phyloP scores from a whole-genome alignment of 2,888 invertebrate genomes.

The Ormia ochracea region DNA sequence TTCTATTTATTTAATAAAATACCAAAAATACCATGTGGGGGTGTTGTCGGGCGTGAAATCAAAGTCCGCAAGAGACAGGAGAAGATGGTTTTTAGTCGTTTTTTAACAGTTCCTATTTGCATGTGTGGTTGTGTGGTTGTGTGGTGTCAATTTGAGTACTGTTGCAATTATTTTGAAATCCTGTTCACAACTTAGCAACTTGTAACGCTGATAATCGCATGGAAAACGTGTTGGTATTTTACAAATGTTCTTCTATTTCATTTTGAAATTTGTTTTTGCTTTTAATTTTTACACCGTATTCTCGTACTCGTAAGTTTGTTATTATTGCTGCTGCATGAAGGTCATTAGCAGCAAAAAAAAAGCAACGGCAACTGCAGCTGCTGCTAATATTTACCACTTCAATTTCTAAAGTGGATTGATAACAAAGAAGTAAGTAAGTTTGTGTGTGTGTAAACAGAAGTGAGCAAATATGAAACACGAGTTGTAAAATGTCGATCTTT shows the following conservation, averaged over 20 bases:
- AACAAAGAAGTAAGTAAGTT: neutral
- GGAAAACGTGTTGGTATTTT: neutral
- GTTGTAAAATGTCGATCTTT: no score
- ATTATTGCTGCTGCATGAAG: slow-evolving; percentile 54
- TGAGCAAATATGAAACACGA: neutral
- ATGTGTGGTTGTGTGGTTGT: neutral
- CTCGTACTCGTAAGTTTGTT: neutral
- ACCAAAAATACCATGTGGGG: no score
- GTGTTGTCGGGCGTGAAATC: no score
- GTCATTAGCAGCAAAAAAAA: slow-evolving; percentile 58
- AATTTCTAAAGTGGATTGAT: neutral
- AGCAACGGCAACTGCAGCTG: neutral
- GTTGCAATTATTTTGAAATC: slow-evolving; percentile 55
- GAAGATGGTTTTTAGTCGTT: neutral
- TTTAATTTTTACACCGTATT: neutral
- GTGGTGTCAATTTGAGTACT: no score
- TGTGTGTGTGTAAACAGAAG: neutral
- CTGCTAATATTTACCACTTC: slow-evolving; percentile 4
- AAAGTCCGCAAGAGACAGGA: no score
- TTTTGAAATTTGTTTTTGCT: neutral
- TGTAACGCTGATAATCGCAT: slow-evolving; percentile 33
- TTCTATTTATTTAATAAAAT: no score
- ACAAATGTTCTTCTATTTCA: neutral
- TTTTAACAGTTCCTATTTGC: neutral
- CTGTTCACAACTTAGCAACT: slow-evolving; percentile 51